Conservation (phyloP, 2,113 vertebrate species). For the Ivindomyrus marchei region DNA sequence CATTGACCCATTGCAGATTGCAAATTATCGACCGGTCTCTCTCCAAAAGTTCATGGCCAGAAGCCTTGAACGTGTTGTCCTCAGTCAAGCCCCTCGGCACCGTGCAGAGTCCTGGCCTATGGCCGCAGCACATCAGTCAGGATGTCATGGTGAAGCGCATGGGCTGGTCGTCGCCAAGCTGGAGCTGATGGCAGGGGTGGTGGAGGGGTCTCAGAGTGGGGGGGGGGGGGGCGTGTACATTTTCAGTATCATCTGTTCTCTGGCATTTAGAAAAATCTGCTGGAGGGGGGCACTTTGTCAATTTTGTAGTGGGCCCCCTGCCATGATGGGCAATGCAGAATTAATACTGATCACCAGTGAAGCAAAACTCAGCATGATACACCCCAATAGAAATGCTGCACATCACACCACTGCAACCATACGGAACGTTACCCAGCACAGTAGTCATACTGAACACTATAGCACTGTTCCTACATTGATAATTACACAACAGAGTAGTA, state of each 20-base stretch:
- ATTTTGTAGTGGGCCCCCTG: too few relatives aligned
- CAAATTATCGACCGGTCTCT: background rate
- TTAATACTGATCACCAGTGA: too few relatives aligned
- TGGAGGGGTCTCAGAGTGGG: background rate
- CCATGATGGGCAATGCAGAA: too few relatives aligned
- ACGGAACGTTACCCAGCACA: background rate
- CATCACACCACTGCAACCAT: background rate
- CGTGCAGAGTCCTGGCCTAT: background rate
- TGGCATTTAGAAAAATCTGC: too few relatives aligned
- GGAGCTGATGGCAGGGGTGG: background rate
- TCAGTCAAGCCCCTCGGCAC: background rate
- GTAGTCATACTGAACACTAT: background rate
- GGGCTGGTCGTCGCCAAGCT: background rate
- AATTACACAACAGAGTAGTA: background rate
- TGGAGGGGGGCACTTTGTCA: too few relatives aligned
- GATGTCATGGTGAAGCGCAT: background rate
- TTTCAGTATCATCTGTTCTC: too few relatives aligned
- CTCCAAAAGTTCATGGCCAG: background rate
- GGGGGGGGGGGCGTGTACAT: too few relatives aligned
- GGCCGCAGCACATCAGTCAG: background rate
- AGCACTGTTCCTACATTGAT: background rate
- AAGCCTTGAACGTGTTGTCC: background rate
- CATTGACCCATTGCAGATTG: background rate
- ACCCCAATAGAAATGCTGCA: background rate
- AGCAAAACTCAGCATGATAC: background rate